Evolutionary conservation across 2,797 vertebrate genomes (phyloP), one percentile per base, ranked within the genome.

Genomic region (Iguana delicatissima): DNA sequence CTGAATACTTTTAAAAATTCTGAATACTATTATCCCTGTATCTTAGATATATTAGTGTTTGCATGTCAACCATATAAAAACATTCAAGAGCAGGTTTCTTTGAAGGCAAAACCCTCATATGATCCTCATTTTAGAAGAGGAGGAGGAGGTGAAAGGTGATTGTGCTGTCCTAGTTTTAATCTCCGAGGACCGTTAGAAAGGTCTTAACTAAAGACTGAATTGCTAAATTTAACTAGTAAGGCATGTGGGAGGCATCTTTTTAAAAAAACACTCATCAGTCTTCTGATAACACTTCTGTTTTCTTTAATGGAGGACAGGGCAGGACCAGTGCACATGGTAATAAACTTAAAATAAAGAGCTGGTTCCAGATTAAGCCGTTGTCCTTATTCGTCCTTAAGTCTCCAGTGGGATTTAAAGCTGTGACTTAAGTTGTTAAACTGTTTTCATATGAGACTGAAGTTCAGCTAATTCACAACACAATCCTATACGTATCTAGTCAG

Each of bases 241-340:
- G n/a, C 29, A 77, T 29, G 12, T 1, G 5, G 59, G 18, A 29
- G 24, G 18, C 1, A 62, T n/a, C 26, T 90, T 89, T 79, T 91
- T 74, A 89, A 92, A 88, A 92, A 86, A 55, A 72, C 73, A 22
- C 50, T 84, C 83, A 59, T 2, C 38, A 90, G 26, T 64, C 14
- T 90, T 93, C 67, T 62, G n/a, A 57, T 88, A 81, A 14, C 12
- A 85, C 52, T 57, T 80, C 86, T 94, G 35, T 90, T 90, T 88
- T 38, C 80, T 87, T 80, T 69, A 67, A 38, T 20, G 52, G 73
- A 72, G 26, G 38, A 85, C 35, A 52, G 84, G 87, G 67, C 42
- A 84, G 35, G 16, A 76, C 42, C 38, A 76, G 6, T 42, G 35
- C 38, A 38, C 5, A 38, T 20, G 22, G 32, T 24, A 46, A 57